Conservation (phyloP, 2,888 invertebrate genomes). For the Lacanobia wlatinum region DNA sequence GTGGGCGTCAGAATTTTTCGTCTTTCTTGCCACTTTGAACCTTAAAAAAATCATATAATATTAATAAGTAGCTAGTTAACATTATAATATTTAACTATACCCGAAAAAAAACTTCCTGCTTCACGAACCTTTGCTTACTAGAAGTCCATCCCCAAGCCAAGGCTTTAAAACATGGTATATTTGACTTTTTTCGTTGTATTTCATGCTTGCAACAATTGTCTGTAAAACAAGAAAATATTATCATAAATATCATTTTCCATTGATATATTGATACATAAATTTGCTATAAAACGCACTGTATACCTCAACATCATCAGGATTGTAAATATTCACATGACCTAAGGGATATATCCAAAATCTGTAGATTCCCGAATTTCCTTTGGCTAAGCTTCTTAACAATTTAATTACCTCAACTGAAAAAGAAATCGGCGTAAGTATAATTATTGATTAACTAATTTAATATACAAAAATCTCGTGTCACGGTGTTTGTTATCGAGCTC, state of each 20-base stretch:
- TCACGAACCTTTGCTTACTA: constrained; percentile 82
- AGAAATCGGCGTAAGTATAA: neutral
- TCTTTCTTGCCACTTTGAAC: constrained; percentile 63
- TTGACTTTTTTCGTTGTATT: constrained; percentile 88
- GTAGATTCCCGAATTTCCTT: constrained; percentile 73
- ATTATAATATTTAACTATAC: too few relatives aligned
- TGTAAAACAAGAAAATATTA: constrained; percentile 62
- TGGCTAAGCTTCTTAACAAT: constrained; percentile 67
- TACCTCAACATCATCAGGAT: constrained; percentile 88
- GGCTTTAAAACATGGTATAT: constrained; percentile 86
- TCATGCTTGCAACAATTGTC: constrained; percentile 86
- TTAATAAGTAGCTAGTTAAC: too few relatives aligned
- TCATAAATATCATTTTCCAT: neutral
- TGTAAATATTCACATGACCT: constrained; percentile 76
- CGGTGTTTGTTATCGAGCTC: too few relatives aligned
- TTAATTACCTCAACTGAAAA: constrained; percentile 75
- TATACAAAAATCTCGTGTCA: too few relatives aligned
- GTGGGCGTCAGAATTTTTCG: constrained; percentile 92
- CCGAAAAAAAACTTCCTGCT: neutral
- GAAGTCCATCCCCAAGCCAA: constrained; percentile 89
- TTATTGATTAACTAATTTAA: neutral
- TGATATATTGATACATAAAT: neutral
- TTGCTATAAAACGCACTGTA: neutral
- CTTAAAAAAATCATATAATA: too few relatives aligned
- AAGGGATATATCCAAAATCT: constrained; percentile 73